Evolutionary conservation across 1,140 invertebrate genomes (phyloP).

Genomic region (Pogonus chalceus): DNA sequence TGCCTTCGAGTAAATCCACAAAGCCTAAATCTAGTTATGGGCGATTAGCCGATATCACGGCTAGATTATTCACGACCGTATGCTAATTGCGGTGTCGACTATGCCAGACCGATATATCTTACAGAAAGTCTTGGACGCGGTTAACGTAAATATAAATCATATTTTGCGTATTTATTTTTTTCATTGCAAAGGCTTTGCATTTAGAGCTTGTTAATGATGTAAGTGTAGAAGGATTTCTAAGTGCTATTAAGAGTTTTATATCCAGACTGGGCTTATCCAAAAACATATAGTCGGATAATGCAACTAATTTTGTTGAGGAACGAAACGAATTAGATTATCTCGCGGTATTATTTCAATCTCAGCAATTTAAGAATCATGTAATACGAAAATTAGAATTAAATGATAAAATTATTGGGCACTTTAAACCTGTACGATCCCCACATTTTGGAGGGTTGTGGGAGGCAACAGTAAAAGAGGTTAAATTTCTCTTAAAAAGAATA

Average conservation of each 20-base stretch:
- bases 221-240: slow-evolving; percentile 17
- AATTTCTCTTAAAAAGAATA: slow-evolving; percentile 22
- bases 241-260: slow-evolving; percentile 20
- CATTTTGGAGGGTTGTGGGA: slow-evolving; percentile 33
- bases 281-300: slow-evolving; percentile 23
- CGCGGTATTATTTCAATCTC: slow-evolving; percentile 1
- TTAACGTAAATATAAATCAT: slow-evolving; percentile 1
- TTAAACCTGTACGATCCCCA: slow-evolving; percentile 26
- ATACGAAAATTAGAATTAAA: background rate
- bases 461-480: slow-evolving; percentile 27
- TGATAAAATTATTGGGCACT: slow-evolving; percentile 21
- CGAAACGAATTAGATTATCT: slow-evolving; percentile 12
- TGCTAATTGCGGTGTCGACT: slow-evolving; percentile 14
- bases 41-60: background rate
- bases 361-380: no score
- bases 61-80: background rate
- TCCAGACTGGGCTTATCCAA: slow-evolving; percentile 13
- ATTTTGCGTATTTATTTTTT: slow-evolving; percentile 11
- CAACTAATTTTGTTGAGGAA: slow-evolving; percentile 21
- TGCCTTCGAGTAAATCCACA: slow-evolving; percentile 18
- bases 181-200: slow-evolving; percentile 4
- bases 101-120: slow-evolving; percentile 19
- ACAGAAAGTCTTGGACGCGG: background rate
- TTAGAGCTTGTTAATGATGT: slow-evolving; percentile 17
- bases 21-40: background rate